Evolutionary conservation across 1,140 invertebrate species (phyloP).

Genomic region (Muscidifurax raptorellus): DNA sequence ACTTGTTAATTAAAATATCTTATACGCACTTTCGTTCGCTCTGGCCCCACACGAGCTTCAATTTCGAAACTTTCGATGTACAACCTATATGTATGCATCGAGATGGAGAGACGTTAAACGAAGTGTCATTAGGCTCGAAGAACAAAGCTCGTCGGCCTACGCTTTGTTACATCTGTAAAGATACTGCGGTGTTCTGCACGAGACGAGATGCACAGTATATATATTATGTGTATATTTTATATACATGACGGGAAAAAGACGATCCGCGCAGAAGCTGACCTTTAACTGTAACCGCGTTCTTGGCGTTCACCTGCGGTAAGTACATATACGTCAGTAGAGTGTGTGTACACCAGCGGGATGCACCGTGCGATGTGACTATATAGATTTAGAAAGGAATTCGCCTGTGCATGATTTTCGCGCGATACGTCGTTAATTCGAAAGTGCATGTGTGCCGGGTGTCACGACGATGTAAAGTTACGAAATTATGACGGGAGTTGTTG

Average conservation of each 20-base stretch:
- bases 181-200: not conserved
- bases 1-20: not conserved
- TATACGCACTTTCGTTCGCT: not conserved
- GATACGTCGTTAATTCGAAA: slow-evolving; percentile 46
- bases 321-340: not conserved
- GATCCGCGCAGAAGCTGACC: slow-evolving; percentile 61
- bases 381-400: slow-evolving; percentile 66
- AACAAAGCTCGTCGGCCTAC: slow-evolving; percentile 61
- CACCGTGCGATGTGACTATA: slow-evolving; percentile 32
- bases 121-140: slow-evolving; percentile 65
- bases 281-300: slow-evolving; percentile 71
- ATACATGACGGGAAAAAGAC: not conserved
- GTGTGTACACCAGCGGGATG: not conserved
- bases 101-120: slow-evolving; percentile 62
- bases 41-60: slow-evolving; percentile 20
- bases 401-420: slow-evolving; percentile 61
- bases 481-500: not conserved
- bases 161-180: slow-evolving; percentile 24
- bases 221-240: too few species aligned
- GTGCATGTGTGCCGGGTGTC: not conserved
- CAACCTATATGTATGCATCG: too few species aligned
- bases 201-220: not conserved
- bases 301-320: slow-evolving; percentile 5
- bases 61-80: slow-evolving; percentile 42
- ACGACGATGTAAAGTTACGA: not conserved